These are phyloP conservation scores for Eupeodes corollae DNA, from an alignment of 1,140 invertebrate species.

Conservation along the genomic window DNA sequence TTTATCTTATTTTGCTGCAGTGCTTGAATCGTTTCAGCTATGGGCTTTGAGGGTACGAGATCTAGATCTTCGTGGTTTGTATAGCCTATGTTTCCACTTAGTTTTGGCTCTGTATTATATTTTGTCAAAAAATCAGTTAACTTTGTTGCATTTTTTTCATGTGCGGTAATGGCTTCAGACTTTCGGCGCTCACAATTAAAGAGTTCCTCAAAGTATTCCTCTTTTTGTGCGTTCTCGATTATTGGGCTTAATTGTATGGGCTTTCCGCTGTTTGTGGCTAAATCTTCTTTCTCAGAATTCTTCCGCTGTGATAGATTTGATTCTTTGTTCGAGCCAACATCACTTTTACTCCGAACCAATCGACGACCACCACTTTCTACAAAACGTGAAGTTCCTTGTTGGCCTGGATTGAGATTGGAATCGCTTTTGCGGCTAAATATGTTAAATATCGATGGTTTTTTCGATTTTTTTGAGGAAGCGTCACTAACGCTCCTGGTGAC, in stretches of 20 bases:
- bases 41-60: conserved; percentile 1
- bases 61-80: not conserved
- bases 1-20: conserved; percentile 31
- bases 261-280: not conserved
- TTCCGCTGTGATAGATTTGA: conserved; percentile 7
- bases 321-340: conserved; percentile 41
- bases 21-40: not conserved
- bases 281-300: conserved; percentile 3
- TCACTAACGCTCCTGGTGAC: conserved; percentile 41
- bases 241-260: conserved; percentile 65
- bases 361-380: conserved; percentile 28
- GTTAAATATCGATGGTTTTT: conserved; percentile 45
- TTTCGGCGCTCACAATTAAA: conserved; percentile 31
- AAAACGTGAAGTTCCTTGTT: conserved; percentile 24
- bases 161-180: conserved; percentile 31
- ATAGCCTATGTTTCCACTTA: too few species aligned
- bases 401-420: conserved; percentile 19
- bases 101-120: too few species aligned
- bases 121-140: too few species aligned
- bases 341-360: conserved; percentile 50
- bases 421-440: conserved; percentile 42
- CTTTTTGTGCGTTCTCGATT: conserved; percentile 53
- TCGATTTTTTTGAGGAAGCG: conserved; percentile 38
- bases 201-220: conserved; percentile 50
- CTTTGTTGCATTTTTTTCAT: conserved; percentile 25